A percentile compares a stretch with the other conserved stretches of the same genome.
phyloP scores from a whole-genome alignment of 2,888 invertebrate species.

The Notocelia uddmanniana region DNA sequence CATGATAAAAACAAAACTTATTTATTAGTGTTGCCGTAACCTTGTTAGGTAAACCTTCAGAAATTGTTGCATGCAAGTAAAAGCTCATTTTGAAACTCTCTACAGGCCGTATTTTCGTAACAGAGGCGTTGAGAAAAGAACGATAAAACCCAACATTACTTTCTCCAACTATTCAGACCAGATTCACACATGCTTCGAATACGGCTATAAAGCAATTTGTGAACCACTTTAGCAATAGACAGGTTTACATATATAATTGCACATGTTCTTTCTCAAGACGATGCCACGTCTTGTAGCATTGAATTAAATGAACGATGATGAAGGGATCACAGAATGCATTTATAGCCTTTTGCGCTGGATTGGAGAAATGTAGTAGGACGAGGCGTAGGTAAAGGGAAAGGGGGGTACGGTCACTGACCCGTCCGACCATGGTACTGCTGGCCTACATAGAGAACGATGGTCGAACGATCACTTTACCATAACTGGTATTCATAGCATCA shows the following conservation, averaged over 20 bases:
- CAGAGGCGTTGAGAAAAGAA: conserved; percentile 48
- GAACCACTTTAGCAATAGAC: conserved; percentile 37
- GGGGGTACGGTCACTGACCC: conserved; percentile 72
- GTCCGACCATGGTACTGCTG: conserved; percentile 79
- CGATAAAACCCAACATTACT: conserved; percentile 55
- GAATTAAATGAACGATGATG: conserved; percentile 21
- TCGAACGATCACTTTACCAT: conserved; percentile 53
- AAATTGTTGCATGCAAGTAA: conserved; percentile 41
- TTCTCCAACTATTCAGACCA: conserved; percentile 60
- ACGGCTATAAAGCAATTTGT: conserved; percentile 58
- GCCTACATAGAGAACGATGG: conserved; percentile 70
- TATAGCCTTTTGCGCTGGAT: conserved; percentile 61
- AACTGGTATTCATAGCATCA: conserved; percentile 57
- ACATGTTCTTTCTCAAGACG: neutral
- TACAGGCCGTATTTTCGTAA: conserved; percentile 35
- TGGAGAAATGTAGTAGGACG: conserved; percentile 76
- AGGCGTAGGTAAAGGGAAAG: conserved; percentile 57
- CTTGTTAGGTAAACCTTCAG: conserved; percentile 34
- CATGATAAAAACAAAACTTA: conserved; percentile 39
- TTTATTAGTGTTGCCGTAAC: conserved; percentile 23
- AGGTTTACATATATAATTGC: conserved; percentile 27
- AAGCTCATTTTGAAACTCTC: conserved; percentile 48
- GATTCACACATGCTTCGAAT: conserved; percentile 59
- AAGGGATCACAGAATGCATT: conserved; percentile 54
- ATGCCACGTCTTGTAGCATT: neutral